Base-by-base conservation (phyloP, 2,797 vertebrate species). In the Protosalanx chinensis region DNA sequence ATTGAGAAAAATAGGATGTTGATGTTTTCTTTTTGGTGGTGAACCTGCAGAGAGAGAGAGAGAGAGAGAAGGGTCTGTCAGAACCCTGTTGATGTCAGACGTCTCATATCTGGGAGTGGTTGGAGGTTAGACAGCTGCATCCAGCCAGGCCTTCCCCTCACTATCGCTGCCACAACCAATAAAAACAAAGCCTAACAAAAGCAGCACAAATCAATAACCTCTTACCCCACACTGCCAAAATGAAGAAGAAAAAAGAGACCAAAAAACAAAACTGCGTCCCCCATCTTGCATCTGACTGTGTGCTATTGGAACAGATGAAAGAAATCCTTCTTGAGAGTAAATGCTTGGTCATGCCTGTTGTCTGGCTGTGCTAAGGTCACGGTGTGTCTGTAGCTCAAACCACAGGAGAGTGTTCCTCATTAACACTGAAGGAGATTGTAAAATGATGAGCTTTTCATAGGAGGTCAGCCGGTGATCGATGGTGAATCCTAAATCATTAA, bases 391-490 rank as follows among this genome's bases (percentile, higher is more conserved):
- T 8, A 10, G 32, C 1, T 1, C 33, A 73, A 82, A 83, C 84
- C 67, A 76, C 81, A 70, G 82, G 81, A 87, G 82, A 67, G 35
- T 74, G 86, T 87, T 89, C 88, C 92, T 91, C 84, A 91, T 92
- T 92, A 93, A 81, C 75, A 74, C 72, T 86, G 88, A 81, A 88
- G 79, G 89, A 90, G 90, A 91, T 92, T 87, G 89, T 86, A 85
- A 88, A 90, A 90, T 88, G 89, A 93, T 93, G 90, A 91, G 86
- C 84, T 86, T 86, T 88, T 90, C 90, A 89, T 86, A 84, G 87
- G 91, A 91, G 91, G 92, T 91, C 89, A 91, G 90, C 76, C 64
- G 84, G 85, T 88, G 90, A 93, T 94, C 92, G 87, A 94, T 94
- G 86, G 85, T 86, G 91, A 92, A 92, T 91, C 87, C 88, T 83